Conservation (phyloP, 2,888 invertebrate species). For the Hartigia nigra region DNA sequence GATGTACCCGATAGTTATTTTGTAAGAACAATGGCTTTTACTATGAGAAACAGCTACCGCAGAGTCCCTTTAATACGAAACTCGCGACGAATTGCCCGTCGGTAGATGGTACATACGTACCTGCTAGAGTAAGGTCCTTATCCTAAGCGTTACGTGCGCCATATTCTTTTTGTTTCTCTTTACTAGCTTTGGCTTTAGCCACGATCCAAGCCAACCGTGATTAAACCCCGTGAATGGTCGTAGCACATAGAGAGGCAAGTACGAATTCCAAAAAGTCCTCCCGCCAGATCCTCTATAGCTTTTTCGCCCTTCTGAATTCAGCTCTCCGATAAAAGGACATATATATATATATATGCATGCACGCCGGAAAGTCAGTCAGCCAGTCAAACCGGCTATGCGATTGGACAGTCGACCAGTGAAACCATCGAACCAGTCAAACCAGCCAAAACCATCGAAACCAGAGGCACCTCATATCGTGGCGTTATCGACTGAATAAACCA, state of each 20-base stretch:
- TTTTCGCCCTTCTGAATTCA: not conserved
- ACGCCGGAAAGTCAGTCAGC: not conserved
- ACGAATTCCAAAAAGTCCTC: not conserved
- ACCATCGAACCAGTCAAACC: not conserved
- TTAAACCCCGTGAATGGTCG: not conserved
- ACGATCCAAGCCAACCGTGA: not conserved
- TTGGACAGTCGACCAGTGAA: not conserved
- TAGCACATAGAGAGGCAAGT: not conserved
- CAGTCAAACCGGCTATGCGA: not conserved
- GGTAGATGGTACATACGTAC: too few species aligned
- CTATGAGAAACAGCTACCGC: not conserved
- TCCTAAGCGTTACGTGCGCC: not conserved
- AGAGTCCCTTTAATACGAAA: not conserved
- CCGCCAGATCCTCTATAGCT: not conserved
- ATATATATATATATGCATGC: not conserved
- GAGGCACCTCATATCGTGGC: constrained; percentile 53
- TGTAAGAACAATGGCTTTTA: not conserved
- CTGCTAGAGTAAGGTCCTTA: not conserved
- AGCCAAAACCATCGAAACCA: constrained; percentile 26
- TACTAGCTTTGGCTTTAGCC: not conserved
- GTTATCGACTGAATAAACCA: constrained; percentile 62
- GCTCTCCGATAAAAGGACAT: not conserved
- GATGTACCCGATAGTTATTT: constrained; percentile 5
- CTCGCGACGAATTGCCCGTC: not conserved
- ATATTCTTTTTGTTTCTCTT: not conserved